A percentile compares a stretch with the other conserved stretches of the same genome.
These are phyloP conservation scores for Spongilla lacustris DNA, from an alignment of 37 sponge, comb jelly and placozoan genomes.

Conservation along the genomic window DNA sequence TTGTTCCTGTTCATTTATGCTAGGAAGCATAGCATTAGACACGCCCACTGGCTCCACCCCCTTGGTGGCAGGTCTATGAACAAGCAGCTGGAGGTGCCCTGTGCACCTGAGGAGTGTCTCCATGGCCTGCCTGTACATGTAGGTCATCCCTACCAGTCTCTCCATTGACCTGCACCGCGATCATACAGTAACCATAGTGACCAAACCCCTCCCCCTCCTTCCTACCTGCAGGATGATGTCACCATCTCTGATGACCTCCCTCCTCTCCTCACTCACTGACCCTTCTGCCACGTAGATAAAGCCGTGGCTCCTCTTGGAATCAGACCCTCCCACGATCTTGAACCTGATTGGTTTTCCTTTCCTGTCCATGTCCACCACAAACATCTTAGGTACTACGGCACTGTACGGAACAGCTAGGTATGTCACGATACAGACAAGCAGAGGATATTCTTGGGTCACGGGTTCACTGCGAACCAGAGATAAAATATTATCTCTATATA, in stretches of 20 bases:
- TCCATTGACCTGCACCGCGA: constrained; percentile 24
- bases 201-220: too few species aligned
- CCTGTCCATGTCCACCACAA: constrained; percentile 8
- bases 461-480: too few species aligned
- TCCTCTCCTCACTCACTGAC: constrained; percentile 19
- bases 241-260: constrained; percentile 16
- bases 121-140: constrained; percentile 16
- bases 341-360: neutral
- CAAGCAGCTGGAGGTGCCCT: neutral
- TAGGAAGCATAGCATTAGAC: neutral
- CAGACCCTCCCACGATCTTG: constrained; percentile 23
- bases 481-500: too few species aligned
- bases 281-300: constrained; percentile 29
- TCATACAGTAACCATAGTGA: too few species aligned
- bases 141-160: constrained; percentile 8
- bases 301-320: too few species aligned
- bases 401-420: too few species aligned
- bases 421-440: too few species aligned
- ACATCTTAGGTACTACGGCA: too few species aligned
- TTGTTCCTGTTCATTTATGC: too few species aligned
- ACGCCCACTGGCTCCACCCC: neutral
- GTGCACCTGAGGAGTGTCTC: neutral
- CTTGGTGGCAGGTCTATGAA: constrained; percentile 2
- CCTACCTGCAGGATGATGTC: constrained; percentile 47
- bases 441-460: too few species aligned